A percentile compares a stretch with the other conserved stretches of the same genome.
These are phyloP conservation scores for Selenia dentaria DNA, from an alignment of 2,888 invertebrate genomes.

Conservation along the genomic window DNA sequence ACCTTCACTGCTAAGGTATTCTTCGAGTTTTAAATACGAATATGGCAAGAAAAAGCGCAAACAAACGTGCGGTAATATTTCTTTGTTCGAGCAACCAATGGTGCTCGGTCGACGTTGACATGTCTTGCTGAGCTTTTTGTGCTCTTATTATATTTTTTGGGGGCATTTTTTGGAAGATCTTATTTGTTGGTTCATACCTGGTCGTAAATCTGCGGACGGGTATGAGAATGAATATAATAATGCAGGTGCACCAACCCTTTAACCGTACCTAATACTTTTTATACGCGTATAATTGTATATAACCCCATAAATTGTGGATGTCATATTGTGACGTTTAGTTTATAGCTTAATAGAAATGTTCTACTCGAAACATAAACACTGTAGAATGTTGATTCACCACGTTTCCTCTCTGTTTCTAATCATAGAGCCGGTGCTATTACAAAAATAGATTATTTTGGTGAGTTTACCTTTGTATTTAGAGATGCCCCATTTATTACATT, in stretches of 20 bases:
- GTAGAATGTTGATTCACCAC: slow-evolving; percentile 46
- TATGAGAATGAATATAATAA: slow-evolving; percentile 62
- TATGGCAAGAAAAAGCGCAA: slow-evolving; percentile 57
- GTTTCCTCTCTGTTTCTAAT: slow-evolving; percentile 48
- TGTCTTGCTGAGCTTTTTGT: slow-evolving; percentile 77
- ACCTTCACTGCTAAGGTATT: slow-evolving; percentile 22
- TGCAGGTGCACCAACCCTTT: slow-evolving; percentile 79
- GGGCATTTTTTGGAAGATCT: slow-evolving; percentile 75
- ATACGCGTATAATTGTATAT: slow-evolving; percentile 37
- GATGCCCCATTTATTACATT: slow-evolving; percentile 82
- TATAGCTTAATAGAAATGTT: slow-evolving; percentile 21
- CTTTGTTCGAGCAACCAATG: slow-evolving; percentile 79
- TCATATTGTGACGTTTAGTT: slow-evolving; percentile 25
- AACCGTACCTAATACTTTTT: slow-evolving; percentile 32
- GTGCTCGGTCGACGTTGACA: slow-evolving; percentile 72
- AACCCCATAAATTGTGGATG: slow-evolving; percentile 20
- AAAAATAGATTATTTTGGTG: slow-evolving; percentile 63
- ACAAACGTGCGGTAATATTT: slow-evolving; percentile 75
- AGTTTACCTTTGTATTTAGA: slow-evolving; percentile 74
- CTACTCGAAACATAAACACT: slow-evolving; percentile 32
- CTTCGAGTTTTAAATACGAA: slow-evolving; percentile 32
- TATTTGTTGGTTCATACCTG: slow-evolving; percentile 80
- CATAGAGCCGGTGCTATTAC: slow-evolving; percentile 47
- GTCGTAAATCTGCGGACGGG: slow-evolving; percentile 75
- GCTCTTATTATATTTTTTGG: slow-evolving; percentile 80